Conservation (phyloP, 1,140 invertebrate genomes). For the Drosophila ambigua region DNA sequence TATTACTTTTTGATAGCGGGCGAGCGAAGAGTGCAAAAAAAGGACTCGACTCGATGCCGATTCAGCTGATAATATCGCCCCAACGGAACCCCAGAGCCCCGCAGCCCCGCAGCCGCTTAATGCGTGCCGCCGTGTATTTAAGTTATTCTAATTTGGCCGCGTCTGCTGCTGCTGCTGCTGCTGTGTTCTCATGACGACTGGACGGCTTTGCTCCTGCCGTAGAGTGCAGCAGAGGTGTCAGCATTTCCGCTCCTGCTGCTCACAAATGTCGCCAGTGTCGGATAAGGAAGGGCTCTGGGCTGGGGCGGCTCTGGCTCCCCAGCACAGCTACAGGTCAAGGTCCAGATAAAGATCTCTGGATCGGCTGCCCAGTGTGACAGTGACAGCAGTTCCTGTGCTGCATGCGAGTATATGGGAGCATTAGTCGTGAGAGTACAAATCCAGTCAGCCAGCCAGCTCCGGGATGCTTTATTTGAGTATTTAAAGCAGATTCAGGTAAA, state of each 20-base stretch:
- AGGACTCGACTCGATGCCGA: slow-evolving; percentile 47
- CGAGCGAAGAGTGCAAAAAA: slow-evolving; percentile 32
- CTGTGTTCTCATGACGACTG: slow-evolving; percentile 1
- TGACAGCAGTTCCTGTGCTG: no score
- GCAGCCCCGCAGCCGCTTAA: slow-evolving; percentile 41
- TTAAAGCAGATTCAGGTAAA: no score
- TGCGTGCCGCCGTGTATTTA: slow-evolving; percentile 76
- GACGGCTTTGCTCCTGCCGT: neutral
- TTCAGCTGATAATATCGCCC: slow-evolving; percentile 23
- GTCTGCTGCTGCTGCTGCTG: neutral
- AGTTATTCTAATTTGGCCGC: slow-evolving; percentile 77
- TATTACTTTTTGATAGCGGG: slow-evolving; percentile 83
- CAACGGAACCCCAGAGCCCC: neutral
- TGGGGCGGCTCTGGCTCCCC: neutral
- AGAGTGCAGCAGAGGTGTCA: slow-evolving; percentile 54
- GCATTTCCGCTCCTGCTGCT: slow-evolving; percentile 24
- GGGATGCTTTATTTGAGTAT: no score
- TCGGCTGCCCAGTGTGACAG: neutral
- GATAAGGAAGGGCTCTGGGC: slow-evolving; percentile 40
- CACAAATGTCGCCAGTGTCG: slow-evolving; percentile 38
- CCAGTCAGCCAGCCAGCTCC: no score
- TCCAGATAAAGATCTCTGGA: slow-evolving; percentile 41
- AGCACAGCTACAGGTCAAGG: slow-evolving; percentile 15
- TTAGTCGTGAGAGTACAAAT: no score
- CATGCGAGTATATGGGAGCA: no score